Base-by-base conservation (phyloP, 2,797 vertebrate species). In the Philypnodon macrostomus region DNA sequence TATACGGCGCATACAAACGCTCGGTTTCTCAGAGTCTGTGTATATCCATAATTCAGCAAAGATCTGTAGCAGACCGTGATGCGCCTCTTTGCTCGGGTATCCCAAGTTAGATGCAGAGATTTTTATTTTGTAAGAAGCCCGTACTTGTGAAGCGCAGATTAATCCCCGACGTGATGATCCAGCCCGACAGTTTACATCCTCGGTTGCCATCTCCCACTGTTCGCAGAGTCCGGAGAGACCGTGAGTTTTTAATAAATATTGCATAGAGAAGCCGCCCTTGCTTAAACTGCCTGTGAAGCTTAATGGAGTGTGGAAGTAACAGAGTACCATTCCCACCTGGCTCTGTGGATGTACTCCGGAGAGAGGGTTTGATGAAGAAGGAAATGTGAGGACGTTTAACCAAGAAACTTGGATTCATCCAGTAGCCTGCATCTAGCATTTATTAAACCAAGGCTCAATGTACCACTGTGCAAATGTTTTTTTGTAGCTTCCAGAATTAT, bases 1-100 rank as follows among this genome's bases (percentile, higher is more conserved):
- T 56, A 67, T 47, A 66, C 23, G 16, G 34, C 45, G 50, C 49
- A 40, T 55, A 64, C 29, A 47, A 69, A 63, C 24, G 63, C 47
- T 44, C 10, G 0, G 5, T 29, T 26, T 30, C 27, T 44, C 10
- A 0, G 5, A 26, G 23, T 30, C 27, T 51, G 10, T 32, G 52
- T 81, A 78, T 75, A 69, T 63, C 47, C 32, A 84, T 79, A 74
- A 83, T 78, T 81, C 56, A 81, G 50, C 33, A 64, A 66, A 62
- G 65, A 74, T 65, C 30, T 61, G 41, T 23, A 29, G 15, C 44
- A 76, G 58, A 73, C 61, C 70, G 63, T 60, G 61, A 73, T 72
- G 51, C n/a, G 7, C 48, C 53, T 59, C 65, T n/a, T n/a, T 57
- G 62, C 56, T 67, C 55, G 75, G n/a, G 53, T 76, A 78, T 69